Conservation (phyloP, 2,113 vertebrate genomes). For the Melanocharis versteri region DNA sequence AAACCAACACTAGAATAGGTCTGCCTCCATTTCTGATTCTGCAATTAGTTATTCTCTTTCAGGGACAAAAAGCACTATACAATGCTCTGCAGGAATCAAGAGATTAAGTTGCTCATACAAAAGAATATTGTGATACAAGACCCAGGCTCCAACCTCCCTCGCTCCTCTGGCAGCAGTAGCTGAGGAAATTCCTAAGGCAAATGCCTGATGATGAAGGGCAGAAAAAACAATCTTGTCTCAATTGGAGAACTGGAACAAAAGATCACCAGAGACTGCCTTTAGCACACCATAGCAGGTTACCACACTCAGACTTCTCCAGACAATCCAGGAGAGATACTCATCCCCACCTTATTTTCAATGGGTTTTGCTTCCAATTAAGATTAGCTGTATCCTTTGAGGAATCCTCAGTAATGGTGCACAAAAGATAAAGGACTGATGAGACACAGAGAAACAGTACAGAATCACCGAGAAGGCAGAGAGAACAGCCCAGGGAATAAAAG, state of each 20-base stretch:
- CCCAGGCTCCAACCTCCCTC: background rate
- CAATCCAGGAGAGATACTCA: background rate
- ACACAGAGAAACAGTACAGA: background rate
- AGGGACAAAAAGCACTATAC: background rate
- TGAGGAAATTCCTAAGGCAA: background rate
- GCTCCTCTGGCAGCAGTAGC: background rate
- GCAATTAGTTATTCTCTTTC: background rate
- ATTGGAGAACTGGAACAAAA: background rate
- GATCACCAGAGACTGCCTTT: background rate
- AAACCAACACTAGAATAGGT: background rate
- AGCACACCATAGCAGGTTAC: background rate
- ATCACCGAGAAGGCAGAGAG: background rate
- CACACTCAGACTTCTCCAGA: background rate
- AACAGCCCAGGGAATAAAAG: background rate
- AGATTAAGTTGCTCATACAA: background rate
- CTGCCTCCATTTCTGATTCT: background rate
- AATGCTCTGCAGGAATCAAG: background rate
- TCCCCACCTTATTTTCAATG: background rate
- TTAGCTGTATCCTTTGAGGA: background rate
- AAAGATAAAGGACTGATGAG: background rate
- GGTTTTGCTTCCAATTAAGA: background rate
- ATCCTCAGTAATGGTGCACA: background rate
- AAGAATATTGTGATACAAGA: background rate
- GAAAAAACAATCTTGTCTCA: background rate
- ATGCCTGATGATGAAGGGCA: background rate